phyloP scores from a whole-genome alignment of 2,797 vertebrate genomes.

The Bradypus variegatus region DNA sequence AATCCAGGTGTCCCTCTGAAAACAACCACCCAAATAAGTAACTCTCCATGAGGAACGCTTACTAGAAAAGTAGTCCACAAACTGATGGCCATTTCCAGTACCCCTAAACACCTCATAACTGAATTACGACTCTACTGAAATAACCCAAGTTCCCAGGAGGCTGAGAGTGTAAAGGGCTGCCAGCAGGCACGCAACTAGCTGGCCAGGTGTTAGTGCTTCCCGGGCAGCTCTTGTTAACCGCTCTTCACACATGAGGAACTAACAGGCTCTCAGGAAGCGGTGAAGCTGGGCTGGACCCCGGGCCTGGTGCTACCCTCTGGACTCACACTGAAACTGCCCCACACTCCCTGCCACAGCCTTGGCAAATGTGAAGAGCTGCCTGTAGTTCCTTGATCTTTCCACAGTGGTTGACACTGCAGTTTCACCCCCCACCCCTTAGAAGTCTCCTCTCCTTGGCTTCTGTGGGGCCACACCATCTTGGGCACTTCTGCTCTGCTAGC shows the following conservation, averaged over 20 bases:
- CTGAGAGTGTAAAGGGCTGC: neutral
- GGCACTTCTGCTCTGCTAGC: neutral
- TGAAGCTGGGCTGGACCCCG: neutral
- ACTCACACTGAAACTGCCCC: neutral
- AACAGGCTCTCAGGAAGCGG: neutral
- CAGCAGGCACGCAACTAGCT: neutral
- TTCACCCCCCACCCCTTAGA: neutral
- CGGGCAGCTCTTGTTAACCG: neutral
- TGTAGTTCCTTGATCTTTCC: neutral
- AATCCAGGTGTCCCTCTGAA: constrained; percentile 17
- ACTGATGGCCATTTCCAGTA: neutral
- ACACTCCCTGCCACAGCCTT: neutral
- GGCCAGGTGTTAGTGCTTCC: neutral
- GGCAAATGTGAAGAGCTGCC: neutral
- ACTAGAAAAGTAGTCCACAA: neutral
- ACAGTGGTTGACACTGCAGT: neutral
- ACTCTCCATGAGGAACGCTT: constrained; percentile 16
- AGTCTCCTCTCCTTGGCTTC: neutral
- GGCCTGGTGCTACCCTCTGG: neutral
- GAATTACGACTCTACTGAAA: neutral
- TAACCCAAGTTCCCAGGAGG: neutral
- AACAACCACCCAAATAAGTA: neutral
- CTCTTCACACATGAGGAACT: neutral
- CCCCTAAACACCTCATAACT: neutral
- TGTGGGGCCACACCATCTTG: neutral